These are phyloP conservation scores for Pheosia gnoma DNA, from an alignment of 2,888 invertebrate species.

Conservation along the genomic window DNA sequence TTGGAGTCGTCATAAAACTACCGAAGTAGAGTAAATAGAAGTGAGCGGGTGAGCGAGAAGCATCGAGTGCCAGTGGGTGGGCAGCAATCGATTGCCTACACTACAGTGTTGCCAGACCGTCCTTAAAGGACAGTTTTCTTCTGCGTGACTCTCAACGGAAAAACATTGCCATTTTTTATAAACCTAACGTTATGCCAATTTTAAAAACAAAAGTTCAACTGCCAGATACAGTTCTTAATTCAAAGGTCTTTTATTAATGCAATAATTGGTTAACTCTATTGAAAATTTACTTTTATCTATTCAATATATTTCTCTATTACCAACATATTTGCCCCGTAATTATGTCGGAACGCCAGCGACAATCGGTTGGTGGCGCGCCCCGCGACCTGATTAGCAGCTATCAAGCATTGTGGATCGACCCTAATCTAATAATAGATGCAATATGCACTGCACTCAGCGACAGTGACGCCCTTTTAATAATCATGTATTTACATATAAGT, in stretches of 20 bases:
- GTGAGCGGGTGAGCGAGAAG: conserved; percentile 39
- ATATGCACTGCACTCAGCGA: conserved; percentile 48
- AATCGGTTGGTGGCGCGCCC: conserved; percentile 64
- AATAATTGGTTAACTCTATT: no score
- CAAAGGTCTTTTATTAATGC: no score
- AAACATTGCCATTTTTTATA: not conserved
- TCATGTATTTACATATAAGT: no score
- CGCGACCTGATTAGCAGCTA: conserved; percentile 49
- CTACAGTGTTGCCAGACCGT: not conserved
- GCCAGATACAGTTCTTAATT: no score
- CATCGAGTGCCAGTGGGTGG: conserved; percentile 45
- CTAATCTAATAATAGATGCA: conserved; percentile 71
- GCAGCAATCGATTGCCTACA: conserved; percentile 49
- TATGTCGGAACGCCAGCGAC: not conserved
- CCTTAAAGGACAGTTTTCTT: not conserved
- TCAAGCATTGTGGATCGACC: conserved; percentile 64
- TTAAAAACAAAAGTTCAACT: no score
- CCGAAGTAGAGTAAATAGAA: conserved; percentile 43
- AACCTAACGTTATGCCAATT: no score
- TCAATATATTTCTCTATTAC: not conserved
- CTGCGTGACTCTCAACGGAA: not conserved
- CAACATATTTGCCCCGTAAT: not conserved
- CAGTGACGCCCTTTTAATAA: conserved; percentile 10
- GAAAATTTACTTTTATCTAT: not conserved
- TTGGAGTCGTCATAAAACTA: conserved; percentile 35